These are phyloP conservation scores for Eciton burchellii DNA, from an alignment of 1,140 invertebrate species.

Conservation along the genomic window DNA sequence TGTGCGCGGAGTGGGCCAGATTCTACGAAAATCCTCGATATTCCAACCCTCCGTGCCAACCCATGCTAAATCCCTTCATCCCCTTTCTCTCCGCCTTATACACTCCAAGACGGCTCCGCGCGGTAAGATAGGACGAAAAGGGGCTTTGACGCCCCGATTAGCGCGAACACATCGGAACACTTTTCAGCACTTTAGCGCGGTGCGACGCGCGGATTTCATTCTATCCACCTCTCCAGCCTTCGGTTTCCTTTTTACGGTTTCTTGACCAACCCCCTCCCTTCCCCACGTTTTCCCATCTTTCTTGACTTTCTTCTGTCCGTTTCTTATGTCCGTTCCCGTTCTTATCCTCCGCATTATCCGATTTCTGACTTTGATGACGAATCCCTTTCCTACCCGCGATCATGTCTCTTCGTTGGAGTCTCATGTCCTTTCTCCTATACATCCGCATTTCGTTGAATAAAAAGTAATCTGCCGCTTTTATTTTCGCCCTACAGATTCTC, in stretches of 20 bases:
- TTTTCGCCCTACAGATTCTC: slow-evolving; percentile 1
- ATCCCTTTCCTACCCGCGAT: slow-evolving; percentile 22
- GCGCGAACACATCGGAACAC: slow-evolving; percentile 79
- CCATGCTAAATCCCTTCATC: slow-evolving; percentile 52
- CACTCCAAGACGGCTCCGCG: slow-evolving; percentile 32
- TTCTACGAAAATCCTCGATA: slow-evolving; percentile 40
- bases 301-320: slow-evolving; percentile 31
- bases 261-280: no score
- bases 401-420: slow-evolving; percentile 8
- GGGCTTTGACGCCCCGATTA: slow-evolving; percentile 81
- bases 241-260: no score
- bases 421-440: background rate
- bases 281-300: background rate
- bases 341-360: background rate
- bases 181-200: slow-evolving; percentile 79
- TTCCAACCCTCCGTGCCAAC: slow-evolving; percentile 34
- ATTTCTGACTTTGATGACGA: slow-evolving; percentile 6
- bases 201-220: slow-evolving; percentile 51
- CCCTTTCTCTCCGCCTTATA: slow-evolving; percentile 11
- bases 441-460: slow-evolving; percentile 1
- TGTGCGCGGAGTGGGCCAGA: slow-evolving; percentile 20
- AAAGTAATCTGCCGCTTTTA: slow-evolving; percentile 32
- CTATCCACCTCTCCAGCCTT: slow-evolving; percentile 36
- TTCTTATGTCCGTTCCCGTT: slow-evolving; percentile 28
- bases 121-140: slow-evolving; percentile 20